Conservation (phyloP, 2,113 vertebrate species). For the Isichthys henryi region DNA sequence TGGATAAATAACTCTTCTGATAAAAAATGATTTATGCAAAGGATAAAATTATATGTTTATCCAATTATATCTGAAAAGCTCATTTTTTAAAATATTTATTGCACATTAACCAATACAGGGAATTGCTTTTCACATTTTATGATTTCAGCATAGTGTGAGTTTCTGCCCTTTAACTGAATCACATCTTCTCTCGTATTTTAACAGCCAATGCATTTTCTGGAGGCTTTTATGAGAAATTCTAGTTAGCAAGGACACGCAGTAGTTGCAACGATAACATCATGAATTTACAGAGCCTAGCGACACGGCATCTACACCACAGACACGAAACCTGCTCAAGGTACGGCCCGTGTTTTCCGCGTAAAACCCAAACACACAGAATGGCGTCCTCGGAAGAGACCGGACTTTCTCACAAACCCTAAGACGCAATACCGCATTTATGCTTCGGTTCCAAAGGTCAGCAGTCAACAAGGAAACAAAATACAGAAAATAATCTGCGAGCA, state of each 20-base stretch:
- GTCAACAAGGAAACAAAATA: background rate
- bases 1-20: conserved; percentile 26
- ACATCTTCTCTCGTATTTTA: background rate
- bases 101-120: conserved; percentile 66
- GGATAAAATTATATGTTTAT: conserved; percentile 35
- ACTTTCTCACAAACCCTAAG: background rate
- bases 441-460: background rate
- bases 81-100: conserved; percentile 57
- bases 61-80: background rate
- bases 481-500: background rate
- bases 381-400: background rate
- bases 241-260: background rate
- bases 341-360: background rate
- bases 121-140: conserved; percentile 39
- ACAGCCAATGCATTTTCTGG: background rate
- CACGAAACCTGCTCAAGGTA: background rate
- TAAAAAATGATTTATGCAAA: conserved; percentile 28
- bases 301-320: background rate
- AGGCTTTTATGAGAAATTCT: background rate
- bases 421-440: background rate
- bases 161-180: background rate
- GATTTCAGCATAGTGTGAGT: conserved; percentile 17
- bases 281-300: background rate
- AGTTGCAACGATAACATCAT: background rate
- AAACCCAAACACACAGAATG: background rate